Percentiles rank a stretch among this genome's conserved stretches.
Evolutionary conservation across 2,888 invertebrate species (phyloP).

Genomic region (Pollenia amentaria): DNA sequence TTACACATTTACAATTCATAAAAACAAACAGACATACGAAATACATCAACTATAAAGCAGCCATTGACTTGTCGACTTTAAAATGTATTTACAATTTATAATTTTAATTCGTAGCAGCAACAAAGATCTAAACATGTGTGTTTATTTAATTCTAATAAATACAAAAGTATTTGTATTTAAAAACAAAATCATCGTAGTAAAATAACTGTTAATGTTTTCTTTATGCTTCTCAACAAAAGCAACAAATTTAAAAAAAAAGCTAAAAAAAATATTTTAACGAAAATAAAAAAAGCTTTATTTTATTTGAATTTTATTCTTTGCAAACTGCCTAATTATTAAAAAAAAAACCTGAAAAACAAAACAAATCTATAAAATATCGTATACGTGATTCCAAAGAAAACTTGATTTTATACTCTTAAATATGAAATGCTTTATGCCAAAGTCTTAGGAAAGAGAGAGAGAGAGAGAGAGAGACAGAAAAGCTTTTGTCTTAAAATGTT

Average conservation of each 20-base stretch:
- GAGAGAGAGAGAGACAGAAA: background rate
- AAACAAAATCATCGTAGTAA: constrained; percentile 49
- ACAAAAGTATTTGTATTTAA: background rate
- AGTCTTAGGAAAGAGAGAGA: background rate
- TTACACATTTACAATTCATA: background rate
- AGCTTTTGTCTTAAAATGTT: constrained; percentile 45
- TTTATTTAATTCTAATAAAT: background rate
- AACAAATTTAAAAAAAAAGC: constrained; percentile 26
- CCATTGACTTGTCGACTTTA: constrained; percentile 70
- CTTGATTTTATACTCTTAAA: constrained; percentile 10
- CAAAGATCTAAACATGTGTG: background rate
- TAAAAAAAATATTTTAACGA: background rate
- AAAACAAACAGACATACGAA: background rate
- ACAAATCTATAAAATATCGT: constrained; percentile 20
- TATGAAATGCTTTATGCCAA: background rate
- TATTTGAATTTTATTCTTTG: constrained; percentile 53
- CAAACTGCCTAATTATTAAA: constrained; percentile 5
- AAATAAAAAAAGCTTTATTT: constrained; percentile 50
- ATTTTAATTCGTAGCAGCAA: constrained; percentile 10
- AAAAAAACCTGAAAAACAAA: background rate
- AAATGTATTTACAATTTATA: constrained; percentile 48
- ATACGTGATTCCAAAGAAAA: constrained; percentile 44
- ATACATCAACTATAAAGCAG: constrained; percentile 27
- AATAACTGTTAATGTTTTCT: constrained; percentile 61
- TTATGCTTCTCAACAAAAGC: background rate